Evolutionary conservation across 2,888 invertebrate genomes (phyloP).

Genomic region (Ormyrus nitidulus): DNA sequence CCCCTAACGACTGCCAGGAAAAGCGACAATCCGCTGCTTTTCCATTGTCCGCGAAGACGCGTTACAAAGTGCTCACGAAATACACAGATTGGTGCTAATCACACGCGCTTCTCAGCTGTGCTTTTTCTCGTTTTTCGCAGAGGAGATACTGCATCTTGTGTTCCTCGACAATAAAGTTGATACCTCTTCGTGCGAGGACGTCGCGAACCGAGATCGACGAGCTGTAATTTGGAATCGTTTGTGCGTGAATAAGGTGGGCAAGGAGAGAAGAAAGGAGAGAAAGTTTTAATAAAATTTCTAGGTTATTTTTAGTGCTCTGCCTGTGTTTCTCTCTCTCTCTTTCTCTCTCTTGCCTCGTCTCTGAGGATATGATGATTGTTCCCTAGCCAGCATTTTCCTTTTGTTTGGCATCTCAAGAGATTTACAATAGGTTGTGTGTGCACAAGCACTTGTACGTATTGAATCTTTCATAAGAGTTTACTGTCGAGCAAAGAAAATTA

Average conservation of each 20-base stretch:
- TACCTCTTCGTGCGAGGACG: no score
- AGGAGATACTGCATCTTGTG: background rate
- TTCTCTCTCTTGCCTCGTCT: background rate
- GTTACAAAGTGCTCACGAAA: background rate
- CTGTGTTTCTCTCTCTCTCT: background rate
- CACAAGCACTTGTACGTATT: background rate
- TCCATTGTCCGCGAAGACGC: background rate
- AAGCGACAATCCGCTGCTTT: conserved; percentile 7
- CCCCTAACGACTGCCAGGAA: no score
- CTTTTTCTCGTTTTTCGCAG: background rate
- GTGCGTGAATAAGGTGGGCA: no score
- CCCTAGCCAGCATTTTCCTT: conserved; percentile 6
- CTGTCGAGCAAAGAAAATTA: conserved; percentile 19
- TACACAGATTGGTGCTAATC: conserved; percentile 4
- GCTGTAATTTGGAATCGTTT: no score
- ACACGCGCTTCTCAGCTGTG: background rate
- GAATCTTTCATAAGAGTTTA: background rate
- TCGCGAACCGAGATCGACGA: no score
- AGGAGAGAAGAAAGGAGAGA: no score
- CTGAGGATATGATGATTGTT: conserved; percentile 38
- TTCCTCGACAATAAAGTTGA: background rate
- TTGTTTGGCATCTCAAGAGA: conserved; percentile 33
- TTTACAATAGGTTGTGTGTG: conserved; percentile 4
- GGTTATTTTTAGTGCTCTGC: conserved; percentile 44
- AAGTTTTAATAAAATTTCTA: conserved; percentile 13